A percentile compares a stretch with the other conserved stretches of the same genome.
phyloP scores from a whole-genome alignment of 1,140 invertebrate species.

The Saccostrea cuccullata region DNA sequence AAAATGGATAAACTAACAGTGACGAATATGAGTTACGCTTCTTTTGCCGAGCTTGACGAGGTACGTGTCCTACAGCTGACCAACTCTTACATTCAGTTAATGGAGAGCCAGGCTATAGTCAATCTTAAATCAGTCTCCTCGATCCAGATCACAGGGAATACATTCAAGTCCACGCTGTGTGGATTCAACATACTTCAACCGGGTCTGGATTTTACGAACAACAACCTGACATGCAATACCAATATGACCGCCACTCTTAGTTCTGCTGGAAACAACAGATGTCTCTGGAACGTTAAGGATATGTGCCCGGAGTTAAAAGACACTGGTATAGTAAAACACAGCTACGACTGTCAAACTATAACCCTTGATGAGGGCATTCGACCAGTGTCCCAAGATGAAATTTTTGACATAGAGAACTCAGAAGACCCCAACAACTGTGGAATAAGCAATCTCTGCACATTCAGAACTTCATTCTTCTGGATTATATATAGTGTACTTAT shows the following conservation, averaged over 20 bases:
- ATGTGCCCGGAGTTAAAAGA: background rate
- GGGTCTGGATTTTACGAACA: background rate
- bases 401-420: background rate
- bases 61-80: background rate
- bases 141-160: background rate
- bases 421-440: background rate
- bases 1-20: background rate
- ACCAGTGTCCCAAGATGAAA: background rate
- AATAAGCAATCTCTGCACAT: background rate
- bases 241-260: background rate
- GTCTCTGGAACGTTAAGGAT: background rate
- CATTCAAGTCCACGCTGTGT: background rate
- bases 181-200: background rate
- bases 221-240: background rate
- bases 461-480: background rate
- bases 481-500: background rate
- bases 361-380: background rate
- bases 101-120: background rate
- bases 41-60: background rate
- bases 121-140: background rate
- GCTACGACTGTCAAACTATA: background rate
- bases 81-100: background rate
- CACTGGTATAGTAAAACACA: background rate
- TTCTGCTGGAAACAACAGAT: background rate
- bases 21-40: background rate